A percentile compares a stretch with the other conserved stretches of the same genome.
Evolutionary conservation across 2,797 vertebrate species (phyloP).

Genomic region (Fistularia tabacaria): DNA sequence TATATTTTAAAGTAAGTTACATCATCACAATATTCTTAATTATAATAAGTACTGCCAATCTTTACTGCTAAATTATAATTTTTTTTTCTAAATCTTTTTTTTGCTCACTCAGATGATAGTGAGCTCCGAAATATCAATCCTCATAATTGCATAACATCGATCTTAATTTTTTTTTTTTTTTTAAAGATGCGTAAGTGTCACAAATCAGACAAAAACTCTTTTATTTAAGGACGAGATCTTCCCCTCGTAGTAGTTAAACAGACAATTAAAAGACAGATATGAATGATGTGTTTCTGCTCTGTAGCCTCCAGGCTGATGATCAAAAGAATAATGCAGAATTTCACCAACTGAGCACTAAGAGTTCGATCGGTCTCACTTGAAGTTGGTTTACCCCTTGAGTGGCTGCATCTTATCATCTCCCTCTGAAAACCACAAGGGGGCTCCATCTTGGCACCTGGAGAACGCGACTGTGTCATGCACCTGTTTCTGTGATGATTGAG

Average conservation of each 20-base stretch:
- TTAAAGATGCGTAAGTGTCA: background rate
- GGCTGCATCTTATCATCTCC: slow-evolving; percentile 7
- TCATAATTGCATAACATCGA: too few relatives aligned
- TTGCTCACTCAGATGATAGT: too few relatives aligned
- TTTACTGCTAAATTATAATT: too few relatives aligned
- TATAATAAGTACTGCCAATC: too few relatives aligned
- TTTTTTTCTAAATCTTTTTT: too few relatives aligned
- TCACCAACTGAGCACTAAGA: slow-evolving; percentile 11
- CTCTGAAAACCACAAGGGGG: slow-evolving; percentile 54
- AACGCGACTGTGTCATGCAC: too few relatives aligned
- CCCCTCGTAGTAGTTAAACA: slow-evolving; percentile 6
- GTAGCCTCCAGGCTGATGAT: slow-evolving; percentile 25
- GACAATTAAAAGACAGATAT: slow-evolving; percentile 16
- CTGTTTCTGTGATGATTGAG: background rate
- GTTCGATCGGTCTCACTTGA: slow-evolving; percentile 22
- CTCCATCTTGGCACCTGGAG: slow-evolving; percentile 29
- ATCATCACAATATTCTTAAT: too few relatives aligned
- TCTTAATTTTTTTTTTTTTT: too few relatives aligned
- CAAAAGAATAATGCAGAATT: slow-evolving; percentile 23
- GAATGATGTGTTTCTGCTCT: slow-evolving; percentile 21
- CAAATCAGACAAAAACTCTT: background rate
- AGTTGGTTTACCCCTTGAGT: slow-evolving; percentile 16
- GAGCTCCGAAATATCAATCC: too few relatives aligned
- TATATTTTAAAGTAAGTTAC: too few relatives aligned
- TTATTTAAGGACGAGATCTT: too few relatives aligned